Percentiles rank a stretch among this genome's conserved stretches.
Evolutionary conservation across 30 jellyfish, hydroid and myxozoan species (phyloP).

Genomic region (Turritopsis dohrnii): DNA sequence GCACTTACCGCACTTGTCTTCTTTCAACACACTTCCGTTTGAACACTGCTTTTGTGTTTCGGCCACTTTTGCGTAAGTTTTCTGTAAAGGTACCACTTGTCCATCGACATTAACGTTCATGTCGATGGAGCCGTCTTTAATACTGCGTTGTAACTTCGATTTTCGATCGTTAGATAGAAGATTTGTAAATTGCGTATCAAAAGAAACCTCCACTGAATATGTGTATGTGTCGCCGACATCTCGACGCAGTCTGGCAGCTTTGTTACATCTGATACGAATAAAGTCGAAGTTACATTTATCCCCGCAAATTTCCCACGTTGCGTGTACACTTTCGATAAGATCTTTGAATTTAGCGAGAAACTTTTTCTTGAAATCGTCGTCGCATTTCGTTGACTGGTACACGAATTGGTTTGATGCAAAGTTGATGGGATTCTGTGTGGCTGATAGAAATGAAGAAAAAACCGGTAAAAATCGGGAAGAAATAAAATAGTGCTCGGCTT

Average conservation of each 20-base stretch:
- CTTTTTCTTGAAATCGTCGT: slow-evolving; percentile 38
- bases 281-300: slow-evolving; percentile 55
- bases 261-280: slow-evolving; percentile 52
- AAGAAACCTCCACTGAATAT: slow-evolving; percentile 40
- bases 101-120: slow-evolving; percentile 30
- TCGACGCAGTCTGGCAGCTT: slow-evolving; percentile 60
- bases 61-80: slow-evolving; percentile 7
- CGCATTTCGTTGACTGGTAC: slow-evolving; percentile 53
- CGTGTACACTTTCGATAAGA: slow-evolving; percentile 29
- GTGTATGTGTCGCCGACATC: slow-evolving; percentile 33
- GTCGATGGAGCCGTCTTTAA: slow-evolving; percentile 4
- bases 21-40: slow-evolving; percentile 28
- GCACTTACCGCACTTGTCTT: slow-evolving; percentile 43
- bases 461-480: background rate
- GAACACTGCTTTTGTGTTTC: slow-evolving; percentile 10
- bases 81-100: background rate
- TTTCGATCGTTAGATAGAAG: background rate
- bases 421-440: slow-evolving; percentile 43
- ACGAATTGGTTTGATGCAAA: slow-evolving; percentile 34
- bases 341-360: slow-evolving; percentile 38
- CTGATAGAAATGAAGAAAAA: background rate
- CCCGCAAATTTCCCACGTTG: slow-evolving; percentile 68
- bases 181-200: background rate
- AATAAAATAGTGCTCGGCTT: background rate
- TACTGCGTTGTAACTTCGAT: slow-evolving; percentile 12